A percentile compares a stretch with the other conserved stretches of the same genome.
These are phyloP conservation scores for Sinhomidia bicolor DNA, from an alignment of 2,888 invertebrate species.

Conservation along the genomic window DNA sequence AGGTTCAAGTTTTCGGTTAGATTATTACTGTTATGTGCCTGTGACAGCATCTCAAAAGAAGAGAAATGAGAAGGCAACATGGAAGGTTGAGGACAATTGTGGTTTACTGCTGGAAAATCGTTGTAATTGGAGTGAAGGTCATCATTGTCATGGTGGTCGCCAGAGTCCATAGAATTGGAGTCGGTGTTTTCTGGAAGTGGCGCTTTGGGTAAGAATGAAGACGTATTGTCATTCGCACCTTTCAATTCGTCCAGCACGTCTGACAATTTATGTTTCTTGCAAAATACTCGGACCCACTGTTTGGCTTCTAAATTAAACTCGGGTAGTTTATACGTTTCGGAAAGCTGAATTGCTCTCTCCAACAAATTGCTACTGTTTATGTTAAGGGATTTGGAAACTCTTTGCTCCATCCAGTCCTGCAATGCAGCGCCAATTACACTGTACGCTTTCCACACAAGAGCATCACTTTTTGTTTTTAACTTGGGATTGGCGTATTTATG, in stretches of 20 bases:
- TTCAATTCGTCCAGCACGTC: background rate
- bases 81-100: background rate
- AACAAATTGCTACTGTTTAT: background rate
- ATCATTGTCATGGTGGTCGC: constrained; percentile 1
- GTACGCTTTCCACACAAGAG: constrained; percentile 62
- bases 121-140: constrained; percentile 9
- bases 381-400: background rate
- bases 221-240: background rate
- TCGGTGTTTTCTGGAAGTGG: background rate
- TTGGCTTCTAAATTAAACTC: constrained; percentile 3
- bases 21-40: background rate
- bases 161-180: background rate
- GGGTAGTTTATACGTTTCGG: constrained; percentile 21
- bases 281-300: constrained; percentile 41
- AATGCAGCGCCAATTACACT: constrained; percentile 51
- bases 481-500: constrained; percentile 44
- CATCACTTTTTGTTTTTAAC: constrained; percentile 52
- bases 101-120: background rate
- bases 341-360: constrained; percentile 29
- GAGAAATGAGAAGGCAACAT: too few relatives aligned
- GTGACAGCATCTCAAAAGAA: too few relatives aligned
- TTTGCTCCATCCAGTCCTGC: constrained; percentile 38
- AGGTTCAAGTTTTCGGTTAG: background rate
- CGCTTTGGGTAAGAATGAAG: background rate
- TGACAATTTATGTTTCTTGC: constrained; percentile 25